Evolutionary conservation across 2,888 invertebrate genomes (phyloP).

Genomic region (Horisme vitalbata): DNA sequence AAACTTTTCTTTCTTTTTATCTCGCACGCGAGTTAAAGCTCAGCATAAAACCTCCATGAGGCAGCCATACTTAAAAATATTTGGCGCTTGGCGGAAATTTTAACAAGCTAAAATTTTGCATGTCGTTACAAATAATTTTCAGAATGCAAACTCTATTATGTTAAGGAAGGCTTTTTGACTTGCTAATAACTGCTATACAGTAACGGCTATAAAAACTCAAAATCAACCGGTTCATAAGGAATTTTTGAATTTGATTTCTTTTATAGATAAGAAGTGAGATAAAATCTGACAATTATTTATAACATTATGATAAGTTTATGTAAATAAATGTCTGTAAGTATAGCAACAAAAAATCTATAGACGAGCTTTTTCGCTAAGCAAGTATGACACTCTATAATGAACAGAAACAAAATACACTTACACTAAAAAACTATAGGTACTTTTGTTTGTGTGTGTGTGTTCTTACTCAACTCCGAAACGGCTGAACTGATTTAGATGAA

Average conservation of each 20-base stretch:
- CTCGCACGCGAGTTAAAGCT: constrained; percentile 58
- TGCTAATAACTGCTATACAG: neutral
- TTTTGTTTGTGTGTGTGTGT: too few relatives aligned
- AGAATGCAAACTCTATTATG: constrained; percentile 1
- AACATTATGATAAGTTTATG: too few relatives aligned
- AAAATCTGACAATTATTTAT: too few relatives aligned
- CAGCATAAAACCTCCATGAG: constrained; percentile 28
- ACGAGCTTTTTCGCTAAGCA: too few relatives aligned
- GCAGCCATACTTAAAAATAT: constrained; percentile 43
- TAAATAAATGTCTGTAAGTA: too few relatives aligned
- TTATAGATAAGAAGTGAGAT: too few relatives aligned
- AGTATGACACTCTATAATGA: too few relatives aligned
- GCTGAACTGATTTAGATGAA: too few relatives aligned
- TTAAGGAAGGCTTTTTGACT: constrained; percentile 1
- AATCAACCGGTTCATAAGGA: constrained; percentile 4
- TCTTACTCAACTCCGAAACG: too few relatives aligned
- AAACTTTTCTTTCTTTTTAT: constrained; percentile 60
- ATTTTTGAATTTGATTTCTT: constrained; percentile 8
- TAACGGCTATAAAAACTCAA: neutral
- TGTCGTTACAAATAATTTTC: constrained; percentile 15
- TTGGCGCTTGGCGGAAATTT: constrained; percentile 40
- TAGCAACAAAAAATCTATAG: too few relatives aligned
- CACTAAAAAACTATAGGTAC: too few relatives aligned
- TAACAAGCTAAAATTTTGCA: constrained; percentile 43
- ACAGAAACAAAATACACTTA: too few relatives aligned